Evolutionary conservation across 2,113 vertebrate species (phyloP), one percentile per base, ranked within the genome.

Genomic region (Oncorhynchus tshawytscha): DNA sequence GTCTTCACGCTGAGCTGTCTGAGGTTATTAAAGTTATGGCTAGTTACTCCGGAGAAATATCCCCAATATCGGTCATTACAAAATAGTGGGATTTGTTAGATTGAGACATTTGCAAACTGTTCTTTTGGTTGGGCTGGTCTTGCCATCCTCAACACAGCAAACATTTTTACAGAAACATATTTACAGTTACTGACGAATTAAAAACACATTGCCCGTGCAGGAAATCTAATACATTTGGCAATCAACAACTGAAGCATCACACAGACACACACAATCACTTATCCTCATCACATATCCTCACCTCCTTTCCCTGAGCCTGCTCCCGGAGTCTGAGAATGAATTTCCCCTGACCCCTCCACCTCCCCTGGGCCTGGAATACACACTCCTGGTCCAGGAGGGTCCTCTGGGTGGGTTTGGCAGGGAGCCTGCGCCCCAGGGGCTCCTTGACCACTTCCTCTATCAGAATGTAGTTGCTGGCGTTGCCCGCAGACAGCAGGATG

Each of bases 281-380:
- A 54, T 12, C 48, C 48, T 51, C 15, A 1, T 29, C 1, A 16
- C 7, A 39, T 15, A 3, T 45, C 39, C 24, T 67, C 8, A 79
- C 78, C 65, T 67, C 65, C 25, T 67, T 92, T 93, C 95, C 94
- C 93, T 95, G 94, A 67, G 95, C 94, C 70, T 94, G 95, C 71
- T 95, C 95, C 80, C 95, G 95, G 71, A 94, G 91, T 75, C 95
- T 95, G 29, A 95, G 94, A 82, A 95, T 94, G 84, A 95, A 95
- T 88, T 94, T 95, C 67, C 95, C 94, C 39, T 94, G 93, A 76
- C 94, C 95, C 72, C 94, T 95, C 95, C 95, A 95, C 70, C 91
- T 94, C 91, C 90, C 95, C 74, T 95, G 95, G 68, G 92, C 95
- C 76, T 94, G 93, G 85, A 93, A 95, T 27, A 95, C 94, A 75